These are phyloP conservation scores for Sebastes iracundus DNA, from an alignment of 2,797 vertebrate genomes.

Conservation along the genomic window DNA sequence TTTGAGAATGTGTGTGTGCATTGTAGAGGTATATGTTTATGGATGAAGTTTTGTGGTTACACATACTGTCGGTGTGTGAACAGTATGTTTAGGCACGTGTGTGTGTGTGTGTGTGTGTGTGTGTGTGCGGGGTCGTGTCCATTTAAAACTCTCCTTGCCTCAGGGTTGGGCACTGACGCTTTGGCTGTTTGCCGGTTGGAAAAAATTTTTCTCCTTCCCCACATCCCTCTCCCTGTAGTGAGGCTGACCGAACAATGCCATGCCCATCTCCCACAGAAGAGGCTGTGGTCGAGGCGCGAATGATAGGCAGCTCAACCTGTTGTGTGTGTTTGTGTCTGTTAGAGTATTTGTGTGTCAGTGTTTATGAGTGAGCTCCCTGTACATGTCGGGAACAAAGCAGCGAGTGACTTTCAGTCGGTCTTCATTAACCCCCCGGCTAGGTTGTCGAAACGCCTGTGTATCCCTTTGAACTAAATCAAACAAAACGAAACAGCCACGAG, in stretches of 20 bases:
- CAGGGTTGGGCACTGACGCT: background rate
- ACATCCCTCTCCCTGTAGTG: background rate
- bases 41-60: background rate
- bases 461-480: constrained; percentile 44
- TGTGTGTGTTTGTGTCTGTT: background rate
- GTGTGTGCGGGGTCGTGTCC: background rate
- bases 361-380: constrained; percentile 28
- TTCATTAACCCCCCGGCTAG: constrained; percentile 47
- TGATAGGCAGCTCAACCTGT: constrained; percentile 9
- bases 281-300: background rate
- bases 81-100: background rate
- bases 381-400: constrained; percentile 32
- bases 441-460: constrained; percentile 28
- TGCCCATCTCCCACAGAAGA: constrained; percentile 7
- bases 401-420: constrained; percentile 39
- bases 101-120: constrained; percentile 8
- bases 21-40: background rate
- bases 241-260: constrained; percentile 22
- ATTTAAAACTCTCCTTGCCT: constrained; percentile 18
- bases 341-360: background rate
- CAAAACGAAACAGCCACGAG: constrained; percentile 18
- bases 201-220: background rate
- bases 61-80: background rate
- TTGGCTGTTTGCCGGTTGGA: background rate
- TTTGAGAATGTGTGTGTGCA: background rate